phyloP scores from a whole-genome alignment of 2,888 invertebrate genomes.

The Drosophila helvetica region DNA sequence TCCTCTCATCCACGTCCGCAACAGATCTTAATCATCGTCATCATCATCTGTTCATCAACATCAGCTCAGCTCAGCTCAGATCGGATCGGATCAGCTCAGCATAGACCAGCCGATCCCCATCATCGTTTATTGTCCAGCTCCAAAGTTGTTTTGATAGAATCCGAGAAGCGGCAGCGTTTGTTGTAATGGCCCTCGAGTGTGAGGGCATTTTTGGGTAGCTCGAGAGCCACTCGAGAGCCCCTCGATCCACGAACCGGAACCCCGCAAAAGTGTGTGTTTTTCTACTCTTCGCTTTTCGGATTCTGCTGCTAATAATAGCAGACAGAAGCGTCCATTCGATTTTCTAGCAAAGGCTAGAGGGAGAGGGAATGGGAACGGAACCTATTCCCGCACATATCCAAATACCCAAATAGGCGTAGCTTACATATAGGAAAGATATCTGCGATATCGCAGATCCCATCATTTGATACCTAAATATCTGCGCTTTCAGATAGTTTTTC shows the following conservation, averaged over 20 bases:
- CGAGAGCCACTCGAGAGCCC: slow-evolving; percentile 38
- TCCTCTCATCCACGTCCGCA: slow-evolving; percentile 1
- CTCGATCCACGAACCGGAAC: slow-evolving; percentile 67
- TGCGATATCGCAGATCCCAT: too few species aligned
- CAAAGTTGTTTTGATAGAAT: slow-evolving; percentile 29
- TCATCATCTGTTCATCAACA: slow-evolving; percentile 23
- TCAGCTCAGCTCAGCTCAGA: too few species aligned
- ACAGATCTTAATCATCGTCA: background rate
- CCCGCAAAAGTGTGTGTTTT: slow-evolving; percentile 41
- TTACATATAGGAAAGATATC: too few species aligned
- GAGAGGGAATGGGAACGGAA: background rate
- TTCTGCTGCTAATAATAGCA: background rate
- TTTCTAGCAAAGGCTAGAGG: too few species aligned
- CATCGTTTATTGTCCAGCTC: slow-evolving; percentile 11
- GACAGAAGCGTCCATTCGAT: background rate
- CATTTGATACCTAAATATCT: too few species aligned
- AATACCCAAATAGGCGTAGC: background rate
- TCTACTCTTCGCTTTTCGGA: background rate
- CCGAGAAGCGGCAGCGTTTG: slow-evolving; percentile 25
- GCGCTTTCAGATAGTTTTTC: too few species aligned
- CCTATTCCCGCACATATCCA: background rate
- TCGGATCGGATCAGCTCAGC: too few species aligned
- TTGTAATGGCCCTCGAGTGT: slow-evolving; percentile 71
- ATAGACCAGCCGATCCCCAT: slow-evolving; percentile 19
- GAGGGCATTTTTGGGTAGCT: slow-evolving; percentile 58